Percentiles rank a stretch among this genome's conserved stretches.
Conservation (phyloP, 2,797 vertebrate genomes). For the Esox masquinongy region DNA sequence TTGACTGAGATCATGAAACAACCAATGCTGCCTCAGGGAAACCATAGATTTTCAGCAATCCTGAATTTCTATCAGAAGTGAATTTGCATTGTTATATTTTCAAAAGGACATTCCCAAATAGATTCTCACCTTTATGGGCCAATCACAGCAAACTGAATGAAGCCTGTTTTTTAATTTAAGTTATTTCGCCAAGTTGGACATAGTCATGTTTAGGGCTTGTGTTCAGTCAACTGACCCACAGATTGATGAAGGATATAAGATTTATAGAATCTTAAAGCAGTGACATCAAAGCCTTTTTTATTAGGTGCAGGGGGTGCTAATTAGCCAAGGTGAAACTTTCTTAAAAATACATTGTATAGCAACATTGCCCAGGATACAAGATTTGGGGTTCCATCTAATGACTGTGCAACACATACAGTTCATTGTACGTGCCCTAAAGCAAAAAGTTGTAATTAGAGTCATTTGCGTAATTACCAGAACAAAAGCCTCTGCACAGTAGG, state of each 20-base stretch:
- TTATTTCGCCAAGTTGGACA: not conserved
- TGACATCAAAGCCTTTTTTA: conserved; percentile 43
- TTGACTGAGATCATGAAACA: conserved; percentile 24
- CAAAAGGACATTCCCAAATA: conserved; percentile 32
- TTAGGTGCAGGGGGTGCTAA: conserved; percentile 23
- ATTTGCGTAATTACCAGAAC: not conserved
- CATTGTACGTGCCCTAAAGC: not conserved
- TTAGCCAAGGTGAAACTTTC: conserved; percentile 36
- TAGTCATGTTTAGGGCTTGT: conserved; percentile 8
- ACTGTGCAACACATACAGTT: not conserved
- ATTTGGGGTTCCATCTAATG: not conserved
- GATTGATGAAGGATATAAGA: conserved; percentile 38
- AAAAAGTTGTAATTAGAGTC: not conserved
- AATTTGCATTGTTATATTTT: conserved; percentile 49
- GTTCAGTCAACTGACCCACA: conserved; percentile 39
- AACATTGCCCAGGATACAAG: conserved; percentile 1
- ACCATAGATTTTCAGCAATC: not conserved
- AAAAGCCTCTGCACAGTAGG: not conserved
- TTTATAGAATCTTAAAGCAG: conserved; percentile 54
- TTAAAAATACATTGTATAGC: not conserved
- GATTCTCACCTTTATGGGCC: conserved; percentile 13
- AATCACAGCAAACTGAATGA: conserved; percentile 19
- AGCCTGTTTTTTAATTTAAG: conserved; percentile 15
- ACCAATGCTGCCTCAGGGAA: conserved; percentile 25
- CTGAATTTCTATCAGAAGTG: not conserved